Base-by-base conservation (phyloP, 2,888 invertebrate genomes). In the Arrhopalites spinosus region DNA sequence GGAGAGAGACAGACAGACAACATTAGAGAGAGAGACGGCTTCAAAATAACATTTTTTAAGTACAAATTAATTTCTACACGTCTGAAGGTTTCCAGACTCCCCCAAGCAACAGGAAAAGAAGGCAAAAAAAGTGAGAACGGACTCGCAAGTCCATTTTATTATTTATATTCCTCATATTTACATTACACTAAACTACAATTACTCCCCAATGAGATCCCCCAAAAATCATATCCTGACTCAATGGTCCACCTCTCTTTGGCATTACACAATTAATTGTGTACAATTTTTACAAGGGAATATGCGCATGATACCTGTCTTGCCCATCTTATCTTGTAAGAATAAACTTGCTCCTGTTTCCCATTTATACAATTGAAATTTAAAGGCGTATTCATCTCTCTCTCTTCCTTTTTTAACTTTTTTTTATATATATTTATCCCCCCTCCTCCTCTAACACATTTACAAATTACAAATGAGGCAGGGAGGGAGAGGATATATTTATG, bases 21-120 rank as follows among this genome's bases (percentile, higher is more conserved):
- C 7, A 50, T n/a, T 50, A 53, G 53, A 47, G 7, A 47, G 47
- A 47, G 7, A 47, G 47, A 53, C 23, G n/a, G 20, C 23, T 20
- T 53, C n/a, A 23, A 20, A 53, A 53, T 53, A n/a, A 47, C 71
- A 30, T 71, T 36, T 7, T 15, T 45, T 15, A 15, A 45, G 45
- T 17, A 13, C n/a, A 13, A 47, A 53, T 36, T 43, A 71, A 59
- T 71, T 56, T 43, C 59, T 59, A 36, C 56, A 70, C 59, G 20
- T 72, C 64, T 72, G 63, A 72, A 72, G 72, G 72, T 72, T 72
- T 72, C 63, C 47, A 72, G 63, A 72, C 72, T 64, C 72, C 72
- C 63, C 63, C 72, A 72, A 72, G 64, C 20, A 59, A 43, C 66
- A 66, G 36, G 66, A 23, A 66, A 66, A 45, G 66, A 43, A 59